A percentile compares a stretch with the other conserved stretches of the same genome.
Evolutionary conservation across 1,140 invertebrate species (phyloP).

Genomic region (Drosophila parvula): DNA sequence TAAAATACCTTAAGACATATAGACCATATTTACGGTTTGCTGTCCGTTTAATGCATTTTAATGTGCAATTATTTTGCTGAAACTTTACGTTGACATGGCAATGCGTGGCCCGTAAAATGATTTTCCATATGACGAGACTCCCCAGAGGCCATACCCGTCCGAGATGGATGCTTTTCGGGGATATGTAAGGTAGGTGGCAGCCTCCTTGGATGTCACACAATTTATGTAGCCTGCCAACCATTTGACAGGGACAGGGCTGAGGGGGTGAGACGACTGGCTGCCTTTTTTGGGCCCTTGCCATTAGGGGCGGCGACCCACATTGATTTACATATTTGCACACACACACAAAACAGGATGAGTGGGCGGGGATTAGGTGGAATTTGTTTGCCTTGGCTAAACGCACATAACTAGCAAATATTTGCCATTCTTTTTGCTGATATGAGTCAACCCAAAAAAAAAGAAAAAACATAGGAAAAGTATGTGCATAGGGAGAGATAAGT

Average conservation of each 20-base stretch:
- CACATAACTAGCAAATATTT: slow-evolving; percentile 76
- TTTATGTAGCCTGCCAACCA: slow-evolving; percentile 67
- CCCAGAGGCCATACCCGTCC: slow-evolving; percentile 37
- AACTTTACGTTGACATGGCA: slow-evolving; percentile 63
- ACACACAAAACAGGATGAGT: slow-evolving; percentile 37
- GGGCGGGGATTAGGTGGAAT: slow-evolving; percentile 39
- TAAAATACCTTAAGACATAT: slow-evolving; percentile 1
- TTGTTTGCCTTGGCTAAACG: slow-evolving; percentile 72
- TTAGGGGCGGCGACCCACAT: slow-evolving; percentile 59
- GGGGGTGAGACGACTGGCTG: neutral
- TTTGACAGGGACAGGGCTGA: slow-evolving; percentile 42
- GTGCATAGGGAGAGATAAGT: slow-evolving; percentile 30
- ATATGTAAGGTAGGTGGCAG: neutral
- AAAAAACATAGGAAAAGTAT: neutral
- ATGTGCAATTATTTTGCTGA: slow-evolving; percentile 61
- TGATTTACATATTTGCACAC: slow-evolving; percentile 77
- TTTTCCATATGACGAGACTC: slow-evolving; percentile 48
- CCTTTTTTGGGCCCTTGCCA: slow-evolving; percentile 49
- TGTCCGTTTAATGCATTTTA: slow-evolving; percentile 57
- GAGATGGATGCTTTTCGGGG: neutral
- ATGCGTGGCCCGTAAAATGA: slow-evolving; percentile 53
- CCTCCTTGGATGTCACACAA: slow-evolving; percentile 52
- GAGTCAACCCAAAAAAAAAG: slow-evolving; percentile 45
- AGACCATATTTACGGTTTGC: slow-evolving; percentile 23
- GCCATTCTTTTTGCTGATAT: slow-evolving; percentile 59